Evolutionary conservation across 2,113 vertebrate species (phyloP), one percentile per base, ranked within the genome.

Genomic region (Pygoscelis adeliae): DNA sequence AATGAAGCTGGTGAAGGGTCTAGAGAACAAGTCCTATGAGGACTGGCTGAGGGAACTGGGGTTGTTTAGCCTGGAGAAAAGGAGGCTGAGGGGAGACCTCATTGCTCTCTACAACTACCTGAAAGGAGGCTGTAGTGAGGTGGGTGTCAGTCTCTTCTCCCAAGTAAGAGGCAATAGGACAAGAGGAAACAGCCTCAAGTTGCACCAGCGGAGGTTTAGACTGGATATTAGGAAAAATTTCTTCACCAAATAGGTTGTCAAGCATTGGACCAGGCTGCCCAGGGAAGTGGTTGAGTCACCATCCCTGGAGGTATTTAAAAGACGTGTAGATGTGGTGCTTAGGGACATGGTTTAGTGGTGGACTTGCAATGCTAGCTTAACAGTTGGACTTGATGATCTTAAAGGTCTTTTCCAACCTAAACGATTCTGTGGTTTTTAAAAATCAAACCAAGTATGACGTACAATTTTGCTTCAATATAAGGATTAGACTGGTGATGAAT

Each of bases 391-490:
- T 42, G 6, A 42, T 42, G 42, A 42, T 42, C 42, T 15, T 42
- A 42, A 42, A 42, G 42, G 42, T 42, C 42, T 42, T 42, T 42
- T 42, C 42, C 42, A 42, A 42, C 42, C 42, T 42, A 42, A 42
- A 42, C 42, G 14, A 42, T 42, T 42, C 42, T 42, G 6, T 42
- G 42, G 6, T 86, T 93, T 96, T 95, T 95, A 96, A 96, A 86
- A 86, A 88, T 67, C 86, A 93, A 96, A 82, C 53, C 79, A 93
- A 90, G 65, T 93, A 97, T 47, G 83, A 95, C 91, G 79, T n/a
- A 86, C 38, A 93, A 91, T 95, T 94, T 88, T 96, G 53, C 71
- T 91, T 86, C 95, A 83, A 76, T 83, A 19, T 25, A 89, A 95
- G 52, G 66, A 62, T 27, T 29, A 86, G 87, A 86, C 36, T 72